phyloP scores from a whole-genome alignment of 2,797 vertebrate species.

The Novumbra hubbsi region DNA sequence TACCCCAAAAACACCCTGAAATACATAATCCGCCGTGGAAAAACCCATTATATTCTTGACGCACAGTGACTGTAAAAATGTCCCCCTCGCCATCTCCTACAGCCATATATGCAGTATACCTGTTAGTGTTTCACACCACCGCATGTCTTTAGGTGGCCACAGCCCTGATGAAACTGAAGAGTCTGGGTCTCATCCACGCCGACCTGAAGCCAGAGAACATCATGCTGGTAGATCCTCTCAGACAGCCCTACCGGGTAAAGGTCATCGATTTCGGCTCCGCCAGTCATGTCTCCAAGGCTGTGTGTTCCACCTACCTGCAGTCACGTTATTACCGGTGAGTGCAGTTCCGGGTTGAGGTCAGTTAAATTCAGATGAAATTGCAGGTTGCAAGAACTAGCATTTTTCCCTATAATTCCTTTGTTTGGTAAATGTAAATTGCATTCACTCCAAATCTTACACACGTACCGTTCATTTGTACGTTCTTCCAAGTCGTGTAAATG shows the following conservation, averaged over 20 bases:
- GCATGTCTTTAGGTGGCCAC: conserved; percentile 75
- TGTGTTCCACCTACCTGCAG: conserved; percentile 98
- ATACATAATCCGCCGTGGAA: too few relatives aligned
- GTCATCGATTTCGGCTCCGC: conserved; percentile 98
- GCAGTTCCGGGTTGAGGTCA: neutral
- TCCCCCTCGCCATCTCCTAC: neutral
- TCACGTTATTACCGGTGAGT: conserved; percentile 94
- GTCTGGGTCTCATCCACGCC: conserved; percentile 93
- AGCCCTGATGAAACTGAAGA: conserved; percentile 96
- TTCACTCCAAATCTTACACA: too few relatives aligned
- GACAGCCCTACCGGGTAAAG: conserved; percentile 95
- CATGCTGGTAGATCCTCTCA: conserved; percentile 93
- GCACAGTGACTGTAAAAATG: neutral
- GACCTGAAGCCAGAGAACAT: conserved; percentile 98
- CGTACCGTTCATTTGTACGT: too few relatives aligned
- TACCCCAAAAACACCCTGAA: too few relatives aligned
- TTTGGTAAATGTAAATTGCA: too few relatives aligned
- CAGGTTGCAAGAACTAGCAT: too few relatives aligned
- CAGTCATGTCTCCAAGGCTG: conserved; percentile 95
- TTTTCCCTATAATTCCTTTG: too few relatives aligned
- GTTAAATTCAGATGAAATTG: too few relatives aligned
- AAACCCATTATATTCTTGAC: too few relatives aligned
- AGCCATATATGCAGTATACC: neutral
- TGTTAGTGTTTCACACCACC: neutral
- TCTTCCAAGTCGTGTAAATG: too few relatives aligned